Conservation (phyloP, 2,113 vertebrate species). For the Laticauda laticaudata region DNA sequence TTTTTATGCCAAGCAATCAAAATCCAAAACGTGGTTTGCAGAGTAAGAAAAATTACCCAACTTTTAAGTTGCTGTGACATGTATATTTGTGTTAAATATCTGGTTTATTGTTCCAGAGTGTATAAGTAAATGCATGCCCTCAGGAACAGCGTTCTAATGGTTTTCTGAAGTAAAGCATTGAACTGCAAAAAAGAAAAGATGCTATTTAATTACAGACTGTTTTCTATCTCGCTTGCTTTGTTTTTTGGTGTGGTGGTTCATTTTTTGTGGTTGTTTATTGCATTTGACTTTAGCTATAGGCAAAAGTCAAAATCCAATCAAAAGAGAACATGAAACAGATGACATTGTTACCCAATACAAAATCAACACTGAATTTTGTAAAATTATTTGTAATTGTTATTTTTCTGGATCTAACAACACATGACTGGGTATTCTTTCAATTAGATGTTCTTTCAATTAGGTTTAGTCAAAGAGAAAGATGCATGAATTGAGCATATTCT, state of each 20-base stretch:
- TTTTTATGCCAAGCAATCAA: neutral
- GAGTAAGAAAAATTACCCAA: neutral
- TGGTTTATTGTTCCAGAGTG: neutral
- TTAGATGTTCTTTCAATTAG: neutral
- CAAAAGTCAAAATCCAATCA: neutral
- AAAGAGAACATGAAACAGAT: neutral
- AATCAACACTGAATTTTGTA: neutral
- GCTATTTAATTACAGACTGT: neutral
- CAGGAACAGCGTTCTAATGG: neutral
- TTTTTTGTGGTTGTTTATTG: neutral
- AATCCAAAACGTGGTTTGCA: neutral
- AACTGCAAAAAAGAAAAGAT: neutral
- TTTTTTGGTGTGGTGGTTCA: no score
- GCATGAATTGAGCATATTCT: neutral
- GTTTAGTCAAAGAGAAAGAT: neutral
- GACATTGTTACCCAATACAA: neutral
- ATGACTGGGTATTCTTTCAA: neutral
- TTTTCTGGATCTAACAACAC: neutral
- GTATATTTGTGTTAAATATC: neutral
- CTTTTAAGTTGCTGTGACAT: neutral
- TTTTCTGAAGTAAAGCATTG: neutral
- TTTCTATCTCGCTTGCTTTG: neutral
- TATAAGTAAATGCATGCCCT: neutral
- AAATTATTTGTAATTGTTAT: neutral
- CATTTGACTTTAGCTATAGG: neutral